Evolutionary conservation across 2,113 vertebrate species (phyloP), one percentile per base, ranked within the genome.

Genomic region (Aythya baeri): DNA sequence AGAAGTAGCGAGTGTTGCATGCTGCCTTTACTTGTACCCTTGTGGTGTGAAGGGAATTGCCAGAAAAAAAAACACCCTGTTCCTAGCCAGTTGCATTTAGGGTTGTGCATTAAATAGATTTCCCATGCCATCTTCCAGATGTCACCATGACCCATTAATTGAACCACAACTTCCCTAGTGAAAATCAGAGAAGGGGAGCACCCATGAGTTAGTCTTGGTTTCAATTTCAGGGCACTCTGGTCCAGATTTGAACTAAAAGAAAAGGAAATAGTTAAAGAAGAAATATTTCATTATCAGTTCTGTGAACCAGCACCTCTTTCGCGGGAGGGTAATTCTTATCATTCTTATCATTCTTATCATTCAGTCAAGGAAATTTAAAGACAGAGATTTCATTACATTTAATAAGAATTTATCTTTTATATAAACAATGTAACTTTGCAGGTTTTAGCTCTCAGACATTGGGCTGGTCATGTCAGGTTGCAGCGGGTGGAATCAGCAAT

Each of bases 91-190:
- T n/a, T 81, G 38, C 26, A 1, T 3, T 6, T 62, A 62, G 57
- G 34, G 5, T 3, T 44, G 46, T 55, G 46, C 43, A 3, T 4
- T n/a, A n/a, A 43, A 26, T 21, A n/a, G 38, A 3, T 18, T 82
- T 81, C 78, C 63, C 2, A 1, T 36, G 31, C 9, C 5, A 0
- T 17, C 22, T 44, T 50, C 57, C 17, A 20, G 14, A 17, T 44
- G 68, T 6, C 46, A 13, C 21, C 23, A 0, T 4, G 8, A 26
- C 62, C n/a, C 21, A 6, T 4, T 1, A 17, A 6, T 4, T 1
- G 59, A 88, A 21, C 25, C 46, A 17, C 46, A 59, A 16, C 41
- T 34, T 32, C 17, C 17, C 41, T 32, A 4, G 13, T 59, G 70
- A 75, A 36, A 59, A 36, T 2, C 26, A 27, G 79, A 58, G 66